Conservation (phyloP, 2,797 vertebrate genomes). For the Syngnathus rostellatus region DNA sequence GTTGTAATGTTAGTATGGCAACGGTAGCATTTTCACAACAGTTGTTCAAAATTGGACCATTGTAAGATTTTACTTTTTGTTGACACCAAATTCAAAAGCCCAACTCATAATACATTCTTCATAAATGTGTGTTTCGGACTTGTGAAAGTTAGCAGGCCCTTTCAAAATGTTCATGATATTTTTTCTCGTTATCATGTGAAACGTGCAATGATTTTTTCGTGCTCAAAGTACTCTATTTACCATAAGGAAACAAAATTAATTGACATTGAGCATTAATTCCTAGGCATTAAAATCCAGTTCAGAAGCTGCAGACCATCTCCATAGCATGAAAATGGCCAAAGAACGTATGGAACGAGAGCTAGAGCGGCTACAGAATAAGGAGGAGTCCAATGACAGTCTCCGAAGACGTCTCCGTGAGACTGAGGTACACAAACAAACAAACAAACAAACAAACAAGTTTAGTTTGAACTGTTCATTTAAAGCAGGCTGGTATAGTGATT, state of each 20-base stretch:
- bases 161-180: neutral
- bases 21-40: neutral
- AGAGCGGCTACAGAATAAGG: constrained; percentile 85
- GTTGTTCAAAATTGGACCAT: neutral
- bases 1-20: neutral
- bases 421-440: constrained; percentile 62
- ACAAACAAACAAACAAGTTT: too few relatives aligned
- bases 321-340: constrained; percentile 86
- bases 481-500: neutral
- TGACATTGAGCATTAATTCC: neutral
- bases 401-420: constrained; percentile 89
- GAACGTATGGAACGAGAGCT: constrained; percentile 85
- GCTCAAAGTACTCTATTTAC: neutral
- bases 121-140: neutral
- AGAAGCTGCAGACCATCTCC: constrained; percentile 89
- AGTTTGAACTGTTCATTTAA: neutral
- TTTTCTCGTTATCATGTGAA: neutral
- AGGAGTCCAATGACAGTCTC: constrained; percentile 92
- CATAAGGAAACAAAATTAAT: neutral
- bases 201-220: neutral
- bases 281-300: constrained; percentile 84
- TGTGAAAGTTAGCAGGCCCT: neutral
- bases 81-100: neutral
- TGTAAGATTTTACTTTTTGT: neutral
- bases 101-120: neutral